Conservation (phyloP, 2,113 vertebrate genomes). For the Muntiacus reevesi region DNA sequence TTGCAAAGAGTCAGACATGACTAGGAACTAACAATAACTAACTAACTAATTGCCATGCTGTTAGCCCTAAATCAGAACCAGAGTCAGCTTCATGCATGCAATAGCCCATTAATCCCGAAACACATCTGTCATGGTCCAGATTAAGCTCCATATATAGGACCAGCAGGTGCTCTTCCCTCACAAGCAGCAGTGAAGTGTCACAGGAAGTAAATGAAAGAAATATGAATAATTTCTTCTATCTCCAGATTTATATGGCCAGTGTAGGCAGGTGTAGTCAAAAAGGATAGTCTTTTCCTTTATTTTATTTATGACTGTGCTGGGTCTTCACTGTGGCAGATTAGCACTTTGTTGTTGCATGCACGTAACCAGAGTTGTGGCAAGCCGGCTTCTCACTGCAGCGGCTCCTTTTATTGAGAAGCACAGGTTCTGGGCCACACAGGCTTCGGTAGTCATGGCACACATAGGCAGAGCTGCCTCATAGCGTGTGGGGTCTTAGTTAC, state of each 20-base stretch:
- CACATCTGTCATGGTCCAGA: background rate
- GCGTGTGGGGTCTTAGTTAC: background rate
- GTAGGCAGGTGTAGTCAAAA: background rate
- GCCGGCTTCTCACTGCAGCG: background rate
- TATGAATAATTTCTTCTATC: background rate
- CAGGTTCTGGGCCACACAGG: accelerated
- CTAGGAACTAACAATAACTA: background rate
- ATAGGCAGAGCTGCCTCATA: background rate
- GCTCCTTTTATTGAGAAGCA: background rate
- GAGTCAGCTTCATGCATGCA: background rate
- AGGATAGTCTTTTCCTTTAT: background rate
- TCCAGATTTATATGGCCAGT: background rate
- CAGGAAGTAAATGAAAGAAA: background rate
- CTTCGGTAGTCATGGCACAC: accelerated
- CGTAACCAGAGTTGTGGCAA: background rate
- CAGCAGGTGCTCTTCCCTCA: background rate
- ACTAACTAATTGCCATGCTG: background rate
- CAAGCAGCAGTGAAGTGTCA: background rate
- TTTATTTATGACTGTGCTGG: background rate
- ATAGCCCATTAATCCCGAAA: background rate
- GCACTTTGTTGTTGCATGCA: background rate
- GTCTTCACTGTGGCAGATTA: background rate
- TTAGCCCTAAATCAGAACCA: background rate
- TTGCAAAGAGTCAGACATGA: background rate
- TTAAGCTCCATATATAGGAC: background rate